Base-by-base conservation (phyloP, 2,113 vertebrate species). In the Rostratula benghalensis region DNA sequence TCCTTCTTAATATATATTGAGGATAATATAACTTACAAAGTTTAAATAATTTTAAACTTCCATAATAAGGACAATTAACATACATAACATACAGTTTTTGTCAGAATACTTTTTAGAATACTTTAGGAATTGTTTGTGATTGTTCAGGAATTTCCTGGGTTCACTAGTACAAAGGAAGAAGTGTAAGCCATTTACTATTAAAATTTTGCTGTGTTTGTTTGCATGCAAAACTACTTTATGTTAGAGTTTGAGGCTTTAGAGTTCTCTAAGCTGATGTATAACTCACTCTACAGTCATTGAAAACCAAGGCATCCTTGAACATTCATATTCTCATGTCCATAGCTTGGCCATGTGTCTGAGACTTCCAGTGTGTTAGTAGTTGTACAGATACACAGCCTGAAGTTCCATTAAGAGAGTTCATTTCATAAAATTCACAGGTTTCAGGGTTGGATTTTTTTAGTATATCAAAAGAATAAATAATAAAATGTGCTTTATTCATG, bases 311-410 rank as follows among this genome's bases (percentile, higher is more conserved):
- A 28, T 71, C 6, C 27, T 11, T 46, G 60, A 69, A n/a, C 30
- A 5, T 81, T 90, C 21, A 2, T 78, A 14, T 51, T 65, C 22
- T 56, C 11, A 30, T 64, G 24, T 9, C 23, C 25, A 23, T 22
- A 46, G 1, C 4, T 21, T n/a, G 50, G 7, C 10, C 9, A 45
- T 0, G 0, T 13, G 5, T 45, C 10, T 4, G 2, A 82, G 19
- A 27, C 8, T 64, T 39, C 77, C 18, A 59, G 11, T 35, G 6
- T 71, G 17, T 28, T 35, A 63, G 18, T 20, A 83, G 24, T 28
- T 80, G 8, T 18, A 64, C 8, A 64, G 24, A 20, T 39, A 17
- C 3, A 22, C 10, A 71, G 14, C 10, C 11, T 90, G 63, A 9
- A 89, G 7, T 87, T 71, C 24, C 21, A 48, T 59, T 25, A 67